Conservation (phyloP, 2,797 vertebrate genomes). For the Octomys mimax region DNA sequence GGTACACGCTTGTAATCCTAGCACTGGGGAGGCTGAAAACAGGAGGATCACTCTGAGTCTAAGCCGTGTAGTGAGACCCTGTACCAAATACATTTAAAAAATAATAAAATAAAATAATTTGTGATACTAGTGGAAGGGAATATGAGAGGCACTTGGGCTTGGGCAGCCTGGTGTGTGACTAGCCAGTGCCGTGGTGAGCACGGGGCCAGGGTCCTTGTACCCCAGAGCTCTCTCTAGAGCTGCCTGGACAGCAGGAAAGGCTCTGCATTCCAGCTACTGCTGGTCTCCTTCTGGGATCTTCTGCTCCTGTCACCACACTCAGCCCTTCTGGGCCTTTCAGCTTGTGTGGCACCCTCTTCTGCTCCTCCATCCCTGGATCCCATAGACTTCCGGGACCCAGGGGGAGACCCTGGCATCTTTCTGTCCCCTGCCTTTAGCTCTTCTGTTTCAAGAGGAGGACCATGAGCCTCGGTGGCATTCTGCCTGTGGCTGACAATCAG, state of each 20-base stretch:
- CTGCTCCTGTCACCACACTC: neutral
- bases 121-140: neutral
- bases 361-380: fast-evolving
- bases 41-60: too few species aligned
- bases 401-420: neutral
- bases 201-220: fast-evolving
- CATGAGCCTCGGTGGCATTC: neutral
- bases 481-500: fast-evolving
- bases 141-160: fast-evolving
- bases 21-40: too few species aligned
- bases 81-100: too few species aligned
- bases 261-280: fast-evolving
- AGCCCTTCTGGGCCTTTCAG: neutral
- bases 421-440: neutral
- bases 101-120: neutral
- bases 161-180: neutral
- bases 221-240: neutral
- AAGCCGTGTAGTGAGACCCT: too few species aligned
- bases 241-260: fast-evolving
- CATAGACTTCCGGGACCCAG: neutral
- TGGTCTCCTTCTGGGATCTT: neutral
- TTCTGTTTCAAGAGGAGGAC: neutral
- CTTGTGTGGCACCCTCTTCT: fast-evolving
- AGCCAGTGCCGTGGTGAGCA: neutral
- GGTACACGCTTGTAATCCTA: too few species aligned